Conservation (phyloP, 2,888 invertebrate species). For the Agrotis ipsilon region DNA sequence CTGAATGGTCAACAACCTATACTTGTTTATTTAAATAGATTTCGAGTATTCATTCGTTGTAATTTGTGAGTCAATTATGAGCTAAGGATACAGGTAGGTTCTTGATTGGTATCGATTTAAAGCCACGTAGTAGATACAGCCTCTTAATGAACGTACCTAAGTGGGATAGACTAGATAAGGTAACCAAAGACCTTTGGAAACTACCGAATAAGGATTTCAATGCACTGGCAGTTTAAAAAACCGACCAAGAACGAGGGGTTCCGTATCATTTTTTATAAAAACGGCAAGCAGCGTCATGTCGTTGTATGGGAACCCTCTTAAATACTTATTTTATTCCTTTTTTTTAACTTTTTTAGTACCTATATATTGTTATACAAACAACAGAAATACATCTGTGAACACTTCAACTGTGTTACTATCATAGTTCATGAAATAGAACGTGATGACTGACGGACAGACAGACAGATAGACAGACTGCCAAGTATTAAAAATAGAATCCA, state of each 20-base stretch:
- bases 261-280: too few species aligned
- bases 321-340: too few species aligned
- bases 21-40: constrained; percentile 39
- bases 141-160: not conserved
- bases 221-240: not conserved
- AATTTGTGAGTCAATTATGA: constrained; percentile 37
- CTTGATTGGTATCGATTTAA: constrained; percentile 6
- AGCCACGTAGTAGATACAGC: constrained; percentile 8
- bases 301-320: too few species aligned
- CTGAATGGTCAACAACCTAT: constrained; percentile 36
- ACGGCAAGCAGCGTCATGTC: not conserved
- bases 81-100: constrained; percentile 19
- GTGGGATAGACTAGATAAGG: not conserved
- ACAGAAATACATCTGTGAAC: too few species aligned
- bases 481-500: too few species aligned
- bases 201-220: not conserved
- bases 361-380: too few species aligned
- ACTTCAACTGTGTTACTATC: too few species aligned
- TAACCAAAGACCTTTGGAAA: not conserved
- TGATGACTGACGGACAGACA: too few species aligned
- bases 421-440: too few species aligned
- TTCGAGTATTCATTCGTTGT: constrained; percentile 39
- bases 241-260: too few species aligned
- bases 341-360: too few species aligned
- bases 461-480: too few species aligned